Conservation (phyloP, 2,113 vertebrate species). For the Marcusenius ussheri region DNA sequence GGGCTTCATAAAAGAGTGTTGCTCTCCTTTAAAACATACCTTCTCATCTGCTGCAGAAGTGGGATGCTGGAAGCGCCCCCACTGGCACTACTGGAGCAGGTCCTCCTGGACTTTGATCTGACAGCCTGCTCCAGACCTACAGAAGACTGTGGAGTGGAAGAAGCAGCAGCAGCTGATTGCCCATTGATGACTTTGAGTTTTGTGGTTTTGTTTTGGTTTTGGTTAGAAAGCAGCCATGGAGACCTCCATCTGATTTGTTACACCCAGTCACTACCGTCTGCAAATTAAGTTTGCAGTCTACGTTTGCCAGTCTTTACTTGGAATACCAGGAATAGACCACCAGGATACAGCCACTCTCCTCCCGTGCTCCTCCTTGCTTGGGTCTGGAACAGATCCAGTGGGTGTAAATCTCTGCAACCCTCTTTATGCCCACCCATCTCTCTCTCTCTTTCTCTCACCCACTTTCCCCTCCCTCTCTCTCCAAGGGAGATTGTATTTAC, state of each 20-base stretch:
- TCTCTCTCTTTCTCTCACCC: conserved; percentile 15
- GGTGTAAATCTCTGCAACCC: not conserved
- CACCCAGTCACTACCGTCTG: not conserved
- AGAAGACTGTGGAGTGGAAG: not conserved
- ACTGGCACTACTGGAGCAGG: too few species aligned
- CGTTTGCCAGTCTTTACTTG: not conserved
- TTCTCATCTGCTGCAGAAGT: too few species aligned
- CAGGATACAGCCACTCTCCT: not conserved
- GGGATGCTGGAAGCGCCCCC: too few species aligned
- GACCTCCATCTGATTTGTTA: not conserved
- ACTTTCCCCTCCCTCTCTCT: conserved; percentile 16
- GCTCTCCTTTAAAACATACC: too few species aligned
- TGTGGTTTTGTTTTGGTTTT: not conserved
- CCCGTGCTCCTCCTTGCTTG: not conserved
- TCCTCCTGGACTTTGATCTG: not conserved
- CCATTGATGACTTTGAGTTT: not conserved
- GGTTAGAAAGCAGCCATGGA: not conserved
- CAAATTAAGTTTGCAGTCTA: not conserved
- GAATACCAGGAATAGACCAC: not conserved
- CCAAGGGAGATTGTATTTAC: conserved; percentile 35
- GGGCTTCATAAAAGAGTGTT: too few species aligned
- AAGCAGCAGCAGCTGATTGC: not conserved
- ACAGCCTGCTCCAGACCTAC: not conserved
- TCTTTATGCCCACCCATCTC: not conserved
- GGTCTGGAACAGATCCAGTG: not conserved